A percentile compares a stretch with the other conserved stretches of the same genome.
phyloP scores from a whole-genome alignment of 92 coral and sea anemone genomes.

The Phenganax subtilis region DNA sequence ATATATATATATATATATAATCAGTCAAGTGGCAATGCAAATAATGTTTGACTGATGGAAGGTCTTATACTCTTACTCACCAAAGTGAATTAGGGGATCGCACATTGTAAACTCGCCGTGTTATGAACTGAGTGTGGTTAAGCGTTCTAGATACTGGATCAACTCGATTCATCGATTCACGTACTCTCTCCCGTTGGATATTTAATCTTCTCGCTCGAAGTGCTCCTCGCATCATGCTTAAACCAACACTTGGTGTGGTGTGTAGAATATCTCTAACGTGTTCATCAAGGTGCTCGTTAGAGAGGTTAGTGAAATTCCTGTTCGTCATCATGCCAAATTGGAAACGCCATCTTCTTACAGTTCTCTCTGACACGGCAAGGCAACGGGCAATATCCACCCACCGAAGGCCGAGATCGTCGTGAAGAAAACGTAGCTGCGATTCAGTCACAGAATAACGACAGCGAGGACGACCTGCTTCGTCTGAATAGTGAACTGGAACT shows the following conservation, averaged over 20 bases:
- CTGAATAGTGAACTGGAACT: too few relatives aligned
- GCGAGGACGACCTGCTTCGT: slow-evolving; percentile 14
- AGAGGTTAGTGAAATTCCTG: not conserved
- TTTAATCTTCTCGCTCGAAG: not conserved
- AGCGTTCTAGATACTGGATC: not conserved
- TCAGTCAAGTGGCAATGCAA: too few relatives aligned
- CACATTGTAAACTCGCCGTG: not conserved
- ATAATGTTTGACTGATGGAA: too few relatives aligned
- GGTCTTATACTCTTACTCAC: not conserved
- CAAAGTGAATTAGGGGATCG: not conserved
- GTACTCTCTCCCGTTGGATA: slow-evolving; percentile 3
- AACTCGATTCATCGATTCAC: slow-evolving; percentile 13
- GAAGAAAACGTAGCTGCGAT: slow-evolving; percentile 4
- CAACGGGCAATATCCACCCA: slow-evolving; percentile 27
- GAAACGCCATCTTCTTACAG: slow-evolving; percentile 24
- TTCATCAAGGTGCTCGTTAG: not conserved
- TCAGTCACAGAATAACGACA: not conserved
- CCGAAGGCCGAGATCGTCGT: slow-evolving; percentile 18
- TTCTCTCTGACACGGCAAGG: slow-evolving; percentile 16
- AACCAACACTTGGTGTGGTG: not conserved
- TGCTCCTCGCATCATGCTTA: not conserved
- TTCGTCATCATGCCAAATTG: not conserved
- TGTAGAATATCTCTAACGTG: not conserved
- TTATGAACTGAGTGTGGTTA: not conserved
- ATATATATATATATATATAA: too few relatives aligned